Evolutionary conservation across 2,797 vertebrate genomes (phyloP).

Genomic region (Eulemur mongoz): DNA sequence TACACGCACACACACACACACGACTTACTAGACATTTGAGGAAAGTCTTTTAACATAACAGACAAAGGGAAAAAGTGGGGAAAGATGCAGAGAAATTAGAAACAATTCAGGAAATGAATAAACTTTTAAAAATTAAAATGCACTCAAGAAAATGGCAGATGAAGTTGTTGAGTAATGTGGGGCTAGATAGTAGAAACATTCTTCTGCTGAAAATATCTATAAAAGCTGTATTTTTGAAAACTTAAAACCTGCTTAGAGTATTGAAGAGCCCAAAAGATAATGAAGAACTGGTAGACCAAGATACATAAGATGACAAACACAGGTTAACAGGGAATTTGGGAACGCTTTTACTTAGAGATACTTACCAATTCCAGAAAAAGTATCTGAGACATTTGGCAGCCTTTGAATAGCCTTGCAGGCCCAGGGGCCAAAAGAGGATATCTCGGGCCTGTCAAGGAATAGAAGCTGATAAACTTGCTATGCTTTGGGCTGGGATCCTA

Average conservation of each 20-base stretch:
- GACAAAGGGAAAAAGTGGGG: neutral
- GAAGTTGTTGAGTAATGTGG: neutral
- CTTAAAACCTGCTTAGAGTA: neutral
- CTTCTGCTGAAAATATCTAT: neutral
- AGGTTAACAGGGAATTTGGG: neutral
- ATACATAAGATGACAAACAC: neutral
- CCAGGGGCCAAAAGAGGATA: neutral
- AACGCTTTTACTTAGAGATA: neutral
- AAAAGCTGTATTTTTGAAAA: neutral
- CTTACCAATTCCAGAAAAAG: neutral
- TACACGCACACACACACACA: neutral
- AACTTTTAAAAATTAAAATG: neutral
- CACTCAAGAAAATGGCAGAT: neutral
- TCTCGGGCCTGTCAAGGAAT: neutral
- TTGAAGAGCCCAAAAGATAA: neutral
- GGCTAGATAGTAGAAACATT: neutral
- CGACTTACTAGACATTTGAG: neutral
- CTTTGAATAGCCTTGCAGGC: neutral
- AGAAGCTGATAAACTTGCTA: neutral
- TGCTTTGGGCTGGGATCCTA: neutral
- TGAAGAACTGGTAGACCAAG: neutral
- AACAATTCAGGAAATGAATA: conserved; percentile 20
- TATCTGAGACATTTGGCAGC: neutral
- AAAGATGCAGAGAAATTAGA: neutral
- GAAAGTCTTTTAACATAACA: neutral